These are phyloP conservation scores for Ammodytes dubius DNA, from an alignment of 2,113 vertebrate species.

Conservation along the genomic window DNA sequence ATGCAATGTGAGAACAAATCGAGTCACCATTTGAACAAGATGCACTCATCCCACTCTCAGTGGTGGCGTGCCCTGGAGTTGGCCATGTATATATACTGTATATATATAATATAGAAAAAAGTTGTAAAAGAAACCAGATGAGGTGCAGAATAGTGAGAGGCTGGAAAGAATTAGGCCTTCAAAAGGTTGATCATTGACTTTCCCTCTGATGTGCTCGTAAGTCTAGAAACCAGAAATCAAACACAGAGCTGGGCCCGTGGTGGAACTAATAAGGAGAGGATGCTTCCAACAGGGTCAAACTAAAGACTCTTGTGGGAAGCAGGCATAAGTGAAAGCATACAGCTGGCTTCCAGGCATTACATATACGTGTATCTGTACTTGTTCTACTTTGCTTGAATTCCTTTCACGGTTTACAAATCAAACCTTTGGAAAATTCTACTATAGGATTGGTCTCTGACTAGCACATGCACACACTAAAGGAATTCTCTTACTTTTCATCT, in stretches of 20 bases:
- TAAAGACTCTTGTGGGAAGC: conserved; percentile 30
- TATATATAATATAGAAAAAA: conserved; percentile 21
- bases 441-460: conserved; percentile 8
- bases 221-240: conserved; percentile 53
- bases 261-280: conserved; percentile 69
- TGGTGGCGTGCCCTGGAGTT: conserved; percentile 26
- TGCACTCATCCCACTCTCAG: conserved; percentile 7
- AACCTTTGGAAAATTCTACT: conserved; percentile 41
- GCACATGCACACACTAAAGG: conserved; percentile 22
- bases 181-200: conserved; percentile 65
- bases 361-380: not conserved
- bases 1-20: conserved; percentile 29
- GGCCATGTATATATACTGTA: conserved; percentile 3
- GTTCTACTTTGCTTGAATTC: conserved; percentile 8
- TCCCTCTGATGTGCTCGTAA: conserved; percentile 50
- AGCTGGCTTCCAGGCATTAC: conserved; percentile 14
- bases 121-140: conserved; percentile 75
- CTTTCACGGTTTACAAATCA: conserved; percentile 30
- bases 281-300: conserved; percentile 36
- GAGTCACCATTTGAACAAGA: conserved; percentile 33
- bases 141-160: conserved; percentile 40
- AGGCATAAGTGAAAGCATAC: conserved; percentile 14
- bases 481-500: conserved; percentile 23
- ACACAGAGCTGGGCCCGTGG: conserved; percentile 17
- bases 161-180: conserved; percentile 77